Conservation (phyloP, 2,113 vertebrate genomes). For the Aix galericulata region DNA sequence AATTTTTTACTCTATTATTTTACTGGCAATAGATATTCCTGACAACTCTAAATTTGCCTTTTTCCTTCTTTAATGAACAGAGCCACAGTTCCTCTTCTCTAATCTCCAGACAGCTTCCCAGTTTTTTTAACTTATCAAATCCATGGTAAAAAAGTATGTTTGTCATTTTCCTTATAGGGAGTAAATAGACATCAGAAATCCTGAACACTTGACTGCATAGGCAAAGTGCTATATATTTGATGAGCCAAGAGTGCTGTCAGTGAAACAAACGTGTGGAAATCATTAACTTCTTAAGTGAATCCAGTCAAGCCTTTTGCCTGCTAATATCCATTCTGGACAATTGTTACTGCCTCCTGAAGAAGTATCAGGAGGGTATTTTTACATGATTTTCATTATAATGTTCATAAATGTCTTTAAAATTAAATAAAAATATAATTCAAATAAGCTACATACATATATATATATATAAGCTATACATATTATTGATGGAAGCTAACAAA, state of each 20-base stretch:
- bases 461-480: not conserved
- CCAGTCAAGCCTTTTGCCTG: not conserved
- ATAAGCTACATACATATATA: not conserved
- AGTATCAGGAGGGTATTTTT: not conserved
- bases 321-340: constrained; percentile 15
- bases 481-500: not conserved
- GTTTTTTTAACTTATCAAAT: not conserved
- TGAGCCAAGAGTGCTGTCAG: not conserved
- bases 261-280: not conserved
- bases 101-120: not conserved
- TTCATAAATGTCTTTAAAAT: constrained; percentile 11
- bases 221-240: not conserved
- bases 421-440: constrained; percentile 18
- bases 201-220: not conserved
- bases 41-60: not conserved
- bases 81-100: not conserved
- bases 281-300: not conserved
- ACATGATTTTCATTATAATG: not conserved
- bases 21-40: not conserved
- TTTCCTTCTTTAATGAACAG: not conserved
- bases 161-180: not conserved
- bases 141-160: not conserved
- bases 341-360: not conserved
- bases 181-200: not conserved
- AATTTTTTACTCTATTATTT: not conserved